Evolutionary conservation across 2,888 invertebrate genomes (phyloP).

Genomic region (Drosophila hawaiiensis): DNA sequence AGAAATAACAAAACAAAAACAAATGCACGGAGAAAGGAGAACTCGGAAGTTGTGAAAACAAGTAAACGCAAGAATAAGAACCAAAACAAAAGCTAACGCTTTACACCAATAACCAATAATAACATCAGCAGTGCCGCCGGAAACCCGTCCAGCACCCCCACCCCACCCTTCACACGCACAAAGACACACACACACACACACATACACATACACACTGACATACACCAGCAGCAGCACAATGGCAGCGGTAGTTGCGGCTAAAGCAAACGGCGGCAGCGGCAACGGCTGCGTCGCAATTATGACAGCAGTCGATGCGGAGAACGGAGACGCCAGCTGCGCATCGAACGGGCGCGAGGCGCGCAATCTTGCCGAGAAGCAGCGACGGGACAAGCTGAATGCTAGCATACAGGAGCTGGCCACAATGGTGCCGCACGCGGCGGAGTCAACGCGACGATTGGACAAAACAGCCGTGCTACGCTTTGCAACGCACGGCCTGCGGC

Average conservation of each 20-base stretch:
- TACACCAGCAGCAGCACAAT: constrained; percentile 58
- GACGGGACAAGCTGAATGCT: constrained; percentile 94
- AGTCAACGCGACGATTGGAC: constrained; percentile 93
- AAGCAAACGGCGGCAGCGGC: constrained; percentile 27
- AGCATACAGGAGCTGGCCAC: constrained; percentile 93
- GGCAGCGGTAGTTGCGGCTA: constrained; percentile 60
- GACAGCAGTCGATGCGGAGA: constrained; percentile 47
- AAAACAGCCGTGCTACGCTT: constrained; percentile 95
- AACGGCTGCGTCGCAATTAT: constrained; percentile 52
- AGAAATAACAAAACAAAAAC: constrained; percentile 8
- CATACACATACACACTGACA: neutral
- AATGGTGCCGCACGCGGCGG: constrained; percentile 92
- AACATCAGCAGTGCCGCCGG: constrained; percentile 17
- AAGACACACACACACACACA: constrained; percentile 6
- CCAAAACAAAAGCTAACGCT: constrained; percentile 51
- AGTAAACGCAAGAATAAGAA: constrained; percentile 47
- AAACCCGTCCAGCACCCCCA: neutral
- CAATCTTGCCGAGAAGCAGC: constrained; percentile 95
- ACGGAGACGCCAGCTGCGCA: constrained; percentile 43
- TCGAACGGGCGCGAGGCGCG: constrained; percentile 91
- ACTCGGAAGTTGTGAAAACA: constrained; percentile 44
- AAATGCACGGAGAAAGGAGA: constrained; percentile 39
- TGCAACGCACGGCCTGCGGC: constrained; percentile 93
- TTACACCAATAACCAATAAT: constrained; percentile 24
- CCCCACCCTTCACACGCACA: constrained; percentile 4